These are phyloP conservation scores for Dendropsophus ebraccatus DNA, from an alignment of 2,113 vertebrate species.

Conservation along the genomic window DNA sequence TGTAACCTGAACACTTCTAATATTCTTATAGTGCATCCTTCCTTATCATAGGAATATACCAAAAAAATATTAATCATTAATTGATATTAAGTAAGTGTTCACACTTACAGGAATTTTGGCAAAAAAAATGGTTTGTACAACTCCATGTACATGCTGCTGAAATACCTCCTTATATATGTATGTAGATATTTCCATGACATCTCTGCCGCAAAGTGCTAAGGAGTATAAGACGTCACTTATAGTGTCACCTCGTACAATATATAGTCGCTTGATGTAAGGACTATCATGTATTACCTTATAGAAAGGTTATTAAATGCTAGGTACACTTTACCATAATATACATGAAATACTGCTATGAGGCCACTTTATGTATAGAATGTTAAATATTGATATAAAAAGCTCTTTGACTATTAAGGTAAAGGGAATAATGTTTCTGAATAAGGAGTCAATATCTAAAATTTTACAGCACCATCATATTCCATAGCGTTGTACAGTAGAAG, in stretches of 20 bases:
- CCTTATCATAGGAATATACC: not conserved
- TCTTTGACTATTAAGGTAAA: no score
- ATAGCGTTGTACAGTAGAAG: not conserved
- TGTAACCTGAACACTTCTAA: not conserved
- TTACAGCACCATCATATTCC: not conserved
- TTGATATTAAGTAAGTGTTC: not conserved
- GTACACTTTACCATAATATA: not conserved
- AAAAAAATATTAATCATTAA: no score
- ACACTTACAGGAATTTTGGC: not conserved
- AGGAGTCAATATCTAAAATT: not conserved
- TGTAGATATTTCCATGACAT: not conserved
- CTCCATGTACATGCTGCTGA: not conserved
- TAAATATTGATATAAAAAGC: no score
- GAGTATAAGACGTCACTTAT: not conserved
- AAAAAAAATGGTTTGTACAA: not conserved
- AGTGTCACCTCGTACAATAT: not conserved
- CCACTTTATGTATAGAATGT: no score
- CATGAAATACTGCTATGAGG: no score
- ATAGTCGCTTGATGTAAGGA: not conserved
- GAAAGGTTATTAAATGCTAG: not conserved
- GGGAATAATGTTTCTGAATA: not conserved
- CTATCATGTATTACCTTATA: not conserved
- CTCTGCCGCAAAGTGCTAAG: not conserved
- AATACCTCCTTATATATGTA: not conserved
- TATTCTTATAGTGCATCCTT: not conserved